A percentile compares a stretch with the other conserved stretches of the same genome.
Conservation (phyloP, 2,797 vertebrate genomes). For the Gallirallus australis region DNA sequence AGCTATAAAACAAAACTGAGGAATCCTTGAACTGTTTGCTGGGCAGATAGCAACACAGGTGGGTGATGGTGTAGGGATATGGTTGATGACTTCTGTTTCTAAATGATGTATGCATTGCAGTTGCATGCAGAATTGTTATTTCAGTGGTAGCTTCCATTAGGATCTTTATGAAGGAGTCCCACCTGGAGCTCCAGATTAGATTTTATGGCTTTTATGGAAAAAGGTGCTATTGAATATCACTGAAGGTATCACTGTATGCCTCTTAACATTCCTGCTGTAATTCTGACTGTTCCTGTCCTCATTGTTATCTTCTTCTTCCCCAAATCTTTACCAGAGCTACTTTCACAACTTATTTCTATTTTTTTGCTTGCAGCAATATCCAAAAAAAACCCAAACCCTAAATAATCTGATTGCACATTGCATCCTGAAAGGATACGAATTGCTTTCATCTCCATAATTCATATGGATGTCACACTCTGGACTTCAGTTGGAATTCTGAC, state of each 20-base stretch:
- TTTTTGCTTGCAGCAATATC: neutral
- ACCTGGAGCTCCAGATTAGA: neutral
- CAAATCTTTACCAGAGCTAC: neutral
- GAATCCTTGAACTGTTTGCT: neutral
- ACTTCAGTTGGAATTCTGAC: constrained; percentile 17
- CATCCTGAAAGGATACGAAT: neutral
- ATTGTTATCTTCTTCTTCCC: neutral
- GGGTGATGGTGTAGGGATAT: neutral
- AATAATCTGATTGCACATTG: neutral
- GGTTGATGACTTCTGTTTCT: neutral
- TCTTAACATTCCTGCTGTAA: neutral
- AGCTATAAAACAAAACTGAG: neutral
- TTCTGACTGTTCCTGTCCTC: neutral
- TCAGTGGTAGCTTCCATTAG: neutral
- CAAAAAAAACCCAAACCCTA: neutral
- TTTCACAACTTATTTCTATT: neutral
- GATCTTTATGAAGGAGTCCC: neutral
- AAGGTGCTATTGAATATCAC: neutral
- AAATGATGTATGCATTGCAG: neutral
- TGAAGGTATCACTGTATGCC: neutral
- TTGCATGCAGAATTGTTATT: neutral
- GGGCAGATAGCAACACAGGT: neutral
- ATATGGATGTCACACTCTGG: neutral
- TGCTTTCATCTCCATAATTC: neutral
- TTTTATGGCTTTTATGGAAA: neutral